Base-by-base conservation (phyloP, 2,113 vertebrate genomes). In the Salvelinus sp. region DNA sequence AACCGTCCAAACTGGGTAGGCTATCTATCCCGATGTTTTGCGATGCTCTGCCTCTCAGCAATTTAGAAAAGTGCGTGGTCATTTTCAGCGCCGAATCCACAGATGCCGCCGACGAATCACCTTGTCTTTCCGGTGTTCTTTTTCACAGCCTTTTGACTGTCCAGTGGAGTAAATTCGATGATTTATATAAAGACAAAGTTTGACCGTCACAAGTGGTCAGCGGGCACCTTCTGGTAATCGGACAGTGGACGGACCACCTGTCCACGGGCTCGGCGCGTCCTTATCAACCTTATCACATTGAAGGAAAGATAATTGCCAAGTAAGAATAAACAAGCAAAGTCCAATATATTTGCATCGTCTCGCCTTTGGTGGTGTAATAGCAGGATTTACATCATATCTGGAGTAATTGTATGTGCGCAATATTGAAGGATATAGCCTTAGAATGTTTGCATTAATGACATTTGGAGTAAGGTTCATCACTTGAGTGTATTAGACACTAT, bases 381-480 rank as follows among this genome's bases (percentile, higher is more conserved):
- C 48, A 82, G 83, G 78, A 76, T 86, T 81, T 73, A 3, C 67
- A 44, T 38, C 79, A 70, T 64, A 30, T 74, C 69, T 82, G 85
- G 91, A 88, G 88, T 80, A 76, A 77, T 89, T 82, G 70, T 33
- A 83, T 76, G 87, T 86, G 79, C 88, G 82, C 89, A 77, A 83
- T 84, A 80, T 23, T 79, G 80, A 76, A 70, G 89, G 89, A 87
- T 88, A 89, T 76, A 86, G 79, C 85, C 84, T 83, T 86, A 89
- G 73, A 58, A 94, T 93, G 93, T 78, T 87, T 72, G 85, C 88
- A 79, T 80, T 86, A 12, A 62, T 81, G 84, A 85, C 89, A 87
- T 88, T 84, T 81, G 93, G 93, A 93, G 90, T 89, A 89, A 89
- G 86, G 74, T 92, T 87, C 84, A 81, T 90, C 88, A 91, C 91